Base-by-base conservation (phyloP, 2,113 vertebrate species). In the Chaetodon trifascialis region DNA sequence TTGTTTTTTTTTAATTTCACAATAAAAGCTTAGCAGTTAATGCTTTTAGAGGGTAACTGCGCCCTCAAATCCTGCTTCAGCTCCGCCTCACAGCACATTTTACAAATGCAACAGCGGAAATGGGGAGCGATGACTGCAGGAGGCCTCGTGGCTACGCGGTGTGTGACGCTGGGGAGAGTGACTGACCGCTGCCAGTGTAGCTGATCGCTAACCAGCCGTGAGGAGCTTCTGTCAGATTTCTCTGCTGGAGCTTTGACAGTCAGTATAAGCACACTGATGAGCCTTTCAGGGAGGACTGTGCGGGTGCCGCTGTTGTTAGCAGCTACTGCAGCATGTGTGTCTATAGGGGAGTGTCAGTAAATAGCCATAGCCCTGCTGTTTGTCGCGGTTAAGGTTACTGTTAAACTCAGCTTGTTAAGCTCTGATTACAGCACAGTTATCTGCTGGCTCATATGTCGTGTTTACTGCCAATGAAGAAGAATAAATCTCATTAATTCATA, bases 1-100 rank as follows among this genome's bases (percentile, higher is more conserved):
- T 71, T n/a, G n/a, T 66, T 46, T 71, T 36, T 59, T 40, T 19
- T 38, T 46, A 0, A 63, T 79, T 68, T 74, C 44, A 69, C 63
- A 71, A 84, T 64, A 49, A 77, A 90, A 58, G 75, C 42, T 63
- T 52, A 21, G 62, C 34, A 49, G 12, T 78, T 73, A 11, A 47
- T 30, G 15, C 49, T n/a, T 52, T 73, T 7, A 23, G 68, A 69
- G 17, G 19, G 17, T 11, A 67, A 36, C 4, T 34, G 3, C 49
- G 4, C 11, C 62, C 7, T 46, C 7, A n/a, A 2, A 49, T 60
- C 55, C 51, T 30, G 51, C 36, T 56, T 16, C 2, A 23, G 6
- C 11, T 10, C 16, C 34, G 11, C 11, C 16, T 14, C 44, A 38
- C 25, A 36, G 11, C 14, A 2, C 49, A 4, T 36, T 44, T 11